Evolutionary conservation across 2,888 invertebrate species (phyloP).

Genomic region (Macropis europaea): DNA sequence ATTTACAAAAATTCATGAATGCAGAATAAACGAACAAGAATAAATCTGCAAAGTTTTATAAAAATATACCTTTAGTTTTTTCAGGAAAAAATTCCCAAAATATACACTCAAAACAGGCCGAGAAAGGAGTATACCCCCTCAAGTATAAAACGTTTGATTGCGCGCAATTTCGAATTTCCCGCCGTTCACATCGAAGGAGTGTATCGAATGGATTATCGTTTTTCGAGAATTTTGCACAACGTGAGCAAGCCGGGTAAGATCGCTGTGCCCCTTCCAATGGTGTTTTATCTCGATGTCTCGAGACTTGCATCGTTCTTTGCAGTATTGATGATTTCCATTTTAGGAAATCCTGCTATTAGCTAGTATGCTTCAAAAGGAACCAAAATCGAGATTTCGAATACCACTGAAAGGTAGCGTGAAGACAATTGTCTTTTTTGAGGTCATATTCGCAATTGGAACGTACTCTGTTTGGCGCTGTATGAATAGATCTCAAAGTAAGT

Average conservation of each 20-base stretch:
- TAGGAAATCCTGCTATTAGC: constrained; percentile 69
- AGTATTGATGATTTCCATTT: constrained; percentile 77
- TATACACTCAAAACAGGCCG: too few species aligned
- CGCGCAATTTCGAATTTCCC: constrained; percentile 33
- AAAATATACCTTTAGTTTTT: too few species aligned
- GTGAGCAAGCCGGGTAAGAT: constrained; percentile 32
- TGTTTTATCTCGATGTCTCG: constrained; percentile 64
- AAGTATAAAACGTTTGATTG: too few species aligned
- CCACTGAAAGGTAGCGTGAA: constrained; percentile 76
- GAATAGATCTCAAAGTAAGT: constrained; percentile 86
- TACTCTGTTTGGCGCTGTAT: constrained; percentile 86
- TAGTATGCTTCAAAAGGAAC: constrained; percentile 85
- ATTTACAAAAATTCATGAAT: too few species aligned
- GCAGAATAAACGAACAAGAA: too few species aligned
- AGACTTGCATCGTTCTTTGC: constrained; percentile 58
- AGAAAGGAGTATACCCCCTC: too few species aligned
- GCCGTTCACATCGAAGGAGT: constrained; percentile 17
- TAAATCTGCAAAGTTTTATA: too few species aligned
- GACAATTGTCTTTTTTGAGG: constrained; percentile 83
- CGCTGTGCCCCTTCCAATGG: constrained; percentile 43
- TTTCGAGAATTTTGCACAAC: constrained; percentile 25
- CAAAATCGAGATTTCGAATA: constrained; percentile 82
- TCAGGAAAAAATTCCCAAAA: too few species aligned
- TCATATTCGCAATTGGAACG: constrained; percentile 82
- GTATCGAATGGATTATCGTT: constrained; percentile 4